phyloP scores from a whole-genome alignment of 1,140 invertebrate genomes.

The Pentalonia nigronervosa region DNA sequence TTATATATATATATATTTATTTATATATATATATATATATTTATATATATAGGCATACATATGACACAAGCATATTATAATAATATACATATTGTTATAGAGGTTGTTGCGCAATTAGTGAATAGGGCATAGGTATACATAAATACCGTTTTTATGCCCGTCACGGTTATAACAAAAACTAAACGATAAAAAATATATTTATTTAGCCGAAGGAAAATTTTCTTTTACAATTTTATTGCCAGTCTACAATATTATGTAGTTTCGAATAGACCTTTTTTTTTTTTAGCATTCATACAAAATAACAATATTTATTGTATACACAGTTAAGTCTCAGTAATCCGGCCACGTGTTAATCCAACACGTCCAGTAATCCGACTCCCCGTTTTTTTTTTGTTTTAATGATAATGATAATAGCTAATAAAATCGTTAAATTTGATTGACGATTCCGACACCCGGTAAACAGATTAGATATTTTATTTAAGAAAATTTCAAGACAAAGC shows the following conservation, averaged over 20 bases:
- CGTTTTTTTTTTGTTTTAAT: neutral
- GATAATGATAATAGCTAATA: neutral
- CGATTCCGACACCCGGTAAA: neutral
- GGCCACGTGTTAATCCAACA: neutral
- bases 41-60: neutral
- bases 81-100: neutral
- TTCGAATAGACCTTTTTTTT: neutral
- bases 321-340: neutral
- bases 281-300: neutral
- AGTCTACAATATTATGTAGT: neutral
- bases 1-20: no score
- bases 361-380: neutral
- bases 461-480: neutral
- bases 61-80: no score
- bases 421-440: neutral
- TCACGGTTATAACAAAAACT: conserved; percentile 8
- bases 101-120: neutral
- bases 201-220: neutral
- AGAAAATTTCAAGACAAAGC: neutral
- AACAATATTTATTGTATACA: neutral
- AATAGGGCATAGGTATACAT: neutral
- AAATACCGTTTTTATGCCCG: neutral
- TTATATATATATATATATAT: no score
- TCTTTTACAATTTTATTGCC: neutral
- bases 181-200: conserved; percentile 4